These are phyloP conservation scores for Saxidomus purpurata DNA, from an alignment of 1,140 invertebrate genomes.

Conservation along the genomic window DNA sequence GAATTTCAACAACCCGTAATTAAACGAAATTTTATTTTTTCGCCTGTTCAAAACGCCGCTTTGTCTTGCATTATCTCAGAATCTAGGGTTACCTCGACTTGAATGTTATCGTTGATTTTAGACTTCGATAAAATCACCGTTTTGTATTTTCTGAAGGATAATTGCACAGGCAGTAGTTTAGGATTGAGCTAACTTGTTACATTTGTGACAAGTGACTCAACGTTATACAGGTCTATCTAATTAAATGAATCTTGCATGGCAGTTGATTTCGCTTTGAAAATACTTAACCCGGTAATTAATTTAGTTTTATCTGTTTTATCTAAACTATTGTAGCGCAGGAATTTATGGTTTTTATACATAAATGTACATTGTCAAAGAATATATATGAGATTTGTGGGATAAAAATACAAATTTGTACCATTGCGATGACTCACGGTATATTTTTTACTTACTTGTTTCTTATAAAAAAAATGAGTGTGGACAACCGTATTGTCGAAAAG, in stretches of 20 bases:
- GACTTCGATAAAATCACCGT: slow-evolving; percentile 35
- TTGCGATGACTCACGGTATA: not conserved
- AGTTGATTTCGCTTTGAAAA: slow-evolving; percentile 29
- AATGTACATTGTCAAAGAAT: not conserved
- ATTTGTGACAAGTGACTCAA: slow-evolving; percentile 47
- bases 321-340: not conserved
- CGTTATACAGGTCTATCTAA: not conserved
- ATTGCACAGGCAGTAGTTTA: not conserved
- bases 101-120: slow-evolving; percentile 44
- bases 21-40: slow-evolving; percentile 35
- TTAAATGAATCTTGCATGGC: slow-evolving; percentile 16
- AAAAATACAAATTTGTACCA: not conserved
- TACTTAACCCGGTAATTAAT: slow-evolving; percentile 57
- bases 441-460: no score
- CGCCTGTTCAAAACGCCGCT: not conserved
- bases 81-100: slow-evolving; percentile 43
- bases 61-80: slow-evolving; percentile 29
- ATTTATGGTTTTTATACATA: slow-evolving; percentile 41
- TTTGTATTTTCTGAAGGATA: slow-evolving; percentile 29
- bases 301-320: slow-evolving; percentile 40
- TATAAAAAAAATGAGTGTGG: no score
- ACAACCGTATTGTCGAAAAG: no score
- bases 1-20: slow-evolving; percentile 3
- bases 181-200: slow-evolving; percentile 14
- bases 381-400: slow-evolving; percentile 31